phyloP scores from a whole-genome alignment of 2,113 vertebrate species.

The Cyrtonyx montezumae region DNA sequence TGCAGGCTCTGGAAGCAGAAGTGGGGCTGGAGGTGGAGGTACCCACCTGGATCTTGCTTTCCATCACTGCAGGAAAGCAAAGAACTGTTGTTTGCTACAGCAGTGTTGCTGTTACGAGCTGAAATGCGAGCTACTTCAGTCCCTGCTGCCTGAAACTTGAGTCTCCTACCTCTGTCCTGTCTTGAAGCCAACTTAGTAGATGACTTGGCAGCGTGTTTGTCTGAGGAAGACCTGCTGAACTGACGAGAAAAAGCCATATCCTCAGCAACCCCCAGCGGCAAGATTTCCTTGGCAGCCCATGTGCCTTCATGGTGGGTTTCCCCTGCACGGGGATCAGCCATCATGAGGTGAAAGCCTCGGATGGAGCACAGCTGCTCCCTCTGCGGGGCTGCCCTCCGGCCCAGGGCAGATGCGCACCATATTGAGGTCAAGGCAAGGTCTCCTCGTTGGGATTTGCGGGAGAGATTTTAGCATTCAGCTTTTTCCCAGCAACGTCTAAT shows the following conservation, averaged over 20 bases:
- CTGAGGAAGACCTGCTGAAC: background rate
- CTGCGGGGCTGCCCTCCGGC: rapidly evolving
- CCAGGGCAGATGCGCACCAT: background rate
- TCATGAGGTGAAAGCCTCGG: rapidly evolving
- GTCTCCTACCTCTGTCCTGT: background rate
- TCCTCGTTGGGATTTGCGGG: background rate
- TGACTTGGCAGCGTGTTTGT: background rate
- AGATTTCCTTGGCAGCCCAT: background rate
- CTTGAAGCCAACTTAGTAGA: background rate
- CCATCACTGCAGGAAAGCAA: rapidly evolving
- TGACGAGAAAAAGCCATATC: background rate
- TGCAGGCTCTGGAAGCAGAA: rapidly evolving
- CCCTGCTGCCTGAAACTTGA: background rate
- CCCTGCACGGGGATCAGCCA: rapidly evolving
- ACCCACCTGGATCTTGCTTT: rapidly evolving
- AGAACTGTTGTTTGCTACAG: background rate
- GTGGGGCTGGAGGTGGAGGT: background rate
- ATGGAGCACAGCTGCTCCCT: background rate
- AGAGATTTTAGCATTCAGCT: background rate
- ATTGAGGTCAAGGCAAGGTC: background rate
- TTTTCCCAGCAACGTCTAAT: background rate
- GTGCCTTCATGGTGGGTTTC: background rate
- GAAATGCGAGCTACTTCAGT: rapidly evolving
- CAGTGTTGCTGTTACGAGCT: rapidly evolving
- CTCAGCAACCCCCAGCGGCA: rapidly evolving